Conservation (phyloP, 53 echinoderm and acorn worm genomes). For the Mesocentrotus franciscanus region DNA sequence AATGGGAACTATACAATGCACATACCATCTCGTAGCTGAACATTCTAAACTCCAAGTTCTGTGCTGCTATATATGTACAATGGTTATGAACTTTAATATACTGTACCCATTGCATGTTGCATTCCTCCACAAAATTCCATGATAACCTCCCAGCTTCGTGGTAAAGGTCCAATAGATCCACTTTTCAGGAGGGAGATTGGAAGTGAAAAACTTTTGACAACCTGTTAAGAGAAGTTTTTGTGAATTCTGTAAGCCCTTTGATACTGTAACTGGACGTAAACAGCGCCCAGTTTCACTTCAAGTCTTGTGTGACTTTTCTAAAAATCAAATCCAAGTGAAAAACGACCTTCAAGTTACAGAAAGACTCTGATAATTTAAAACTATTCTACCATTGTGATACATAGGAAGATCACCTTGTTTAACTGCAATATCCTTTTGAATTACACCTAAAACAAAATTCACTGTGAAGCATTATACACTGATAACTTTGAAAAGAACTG, state of each 20-base stretch:
- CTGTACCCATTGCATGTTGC: background rate
- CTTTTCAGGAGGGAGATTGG: background rate
- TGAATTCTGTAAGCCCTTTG: constrained; percentile 27
- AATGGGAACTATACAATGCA: constrained; percentile 8
- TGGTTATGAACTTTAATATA: background rate
- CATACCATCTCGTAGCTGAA: constrained; percentile 4
- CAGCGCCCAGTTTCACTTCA: constrained; percentile 6
- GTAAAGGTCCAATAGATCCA: constrained; percentile 9
- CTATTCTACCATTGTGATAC: background rate
- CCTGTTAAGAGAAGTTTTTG: constrained; percentile 23
- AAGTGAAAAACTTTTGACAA: background rate
- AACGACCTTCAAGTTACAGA: background rate
- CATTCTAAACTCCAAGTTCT: background rate
- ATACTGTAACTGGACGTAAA: constrained; percentile 34
- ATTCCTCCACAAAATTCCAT: background rate
- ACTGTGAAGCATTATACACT: background rate
- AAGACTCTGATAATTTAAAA: background rate
- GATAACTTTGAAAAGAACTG: background rate
- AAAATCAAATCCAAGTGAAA: background rate
- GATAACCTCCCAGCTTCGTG: background rate
- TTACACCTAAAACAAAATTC: background rate
- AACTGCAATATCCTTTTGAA: background rate
- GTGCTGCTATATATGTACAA: background rate
- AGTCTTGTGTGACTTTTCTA: background rate
- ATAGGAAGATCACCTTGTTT: background rate